Base-by-base conservation (phyloP, 1,140 invertebrate genomes). In the Metaphire vulgaris region DNA sequence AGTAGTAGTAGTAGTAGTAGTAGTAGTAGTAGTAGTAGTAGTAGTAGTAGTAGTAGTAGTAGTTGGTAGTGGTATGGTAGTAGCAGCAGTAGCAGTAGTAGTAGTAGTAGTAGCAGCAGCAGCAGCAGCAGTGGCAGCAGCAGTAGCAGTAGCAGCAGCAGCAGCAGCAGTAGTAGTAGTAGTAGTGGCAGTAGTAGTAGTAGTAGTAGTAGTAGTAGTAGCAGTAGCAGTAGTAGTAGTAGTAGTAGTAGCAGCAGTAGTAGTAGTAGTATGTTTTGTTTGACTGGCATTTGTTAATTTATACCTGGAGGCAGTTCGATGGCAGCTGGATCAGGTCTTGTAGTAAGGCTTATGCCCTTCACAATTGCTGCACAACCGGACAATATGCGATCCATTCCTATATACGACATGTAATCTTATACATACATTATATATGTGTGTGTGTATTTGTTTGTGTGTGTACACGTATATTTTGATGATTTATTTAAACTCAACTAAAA, bases 151-250 rank as follows among this genome's bases (percentile, higher is more conserved):
- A 21, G 26, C 1, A 2, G 32, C 56, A 1, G 32, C 72, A 6
- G 72, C 64, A 65, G 64, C 64, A 65, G 64, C 64, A 16, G 64
- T n/a, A 65, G 64, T n/a, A 65, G 64, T n/a, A 65, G 64, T n/a
- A 65, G 64, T n/a, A 65, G 64, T n/a, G n/a, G 64, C 64, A 65
- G 64, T n/a, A 70, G 29, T 15, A 15, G 29, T 15, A 70, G 28
- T 15, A 70, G 15, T 16, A 14, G 29, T 16, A 70, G 14, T 29
- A 15, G 28, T 15, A 29, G 28, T 29, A 70, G 14, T 31, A 28
- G 14, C 14, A 14, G 28, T 15, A 15, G 14, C 28, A 15, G 16
- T 70, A 29, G 28, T 29, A 70, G 69, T 31, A 70, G 28, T 31
- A 15, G 14, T 29, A 73, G 72, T 14, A 33, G 6, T 26, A 73